Base-by-base conservation (phyloP, 2,888 invertebrate species). In the Ochlodes sylvanus region DNA sequence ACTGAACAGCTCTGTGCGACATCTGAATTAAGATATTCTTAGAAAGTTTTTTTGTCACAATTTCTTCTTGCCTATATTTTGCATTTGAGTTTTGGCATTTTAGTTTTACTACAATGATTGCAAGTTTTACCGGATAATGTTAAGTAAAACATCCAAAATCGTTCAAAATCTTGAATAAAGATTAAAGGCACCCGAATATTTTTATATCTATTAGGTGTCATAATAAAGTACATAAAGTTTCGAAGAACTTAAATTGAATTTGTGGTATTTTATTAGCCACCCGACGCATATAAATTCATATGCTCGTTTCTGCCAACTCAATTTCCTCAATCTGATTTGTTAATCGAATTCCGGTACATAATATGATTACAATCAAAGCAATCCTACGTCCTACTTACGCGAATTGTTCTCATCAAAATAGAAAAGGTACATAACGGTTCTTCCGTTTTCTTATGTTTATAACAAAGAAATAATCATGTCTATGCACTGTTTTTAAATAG, bases 271-370 rank as follows among this genome's bases (percentile, higher is more conserved):
- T 52, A 63, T 42, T 63, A 50, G 54, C 57, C 76, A 79, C 77
- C 77, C 80, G 79, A 83, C 83, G 79, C 77, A 78, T 77, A 73
- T 79, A 81, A 79, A 82, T 81, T 80, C 79, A 81, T 78, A 78
- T 76, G 61, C 77, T 80, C 81, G 84, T 87, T 82, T 77, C 76
- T 80, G 81, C 85, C 82, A 81, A 81, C 83, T 82, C 57, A 63
- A 63, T 68, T 86, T 85, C 82, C 77, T 80, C 84, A 87, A 90
- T 89, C 89, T 81, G 79, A 84, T 87, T 83, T 85, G 89, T 89
- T 88, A 87, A 89, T 91, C 90, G 86, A 83, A 83, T 83, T 79
- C 79, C 75, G 76, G 76, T 77, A 77, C 61, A 61, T 67, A 67
- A 67, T 62, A 67, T 62, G 55, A 67, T 56, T 62, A 67, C 67